A percentile compares a stretch with the other conserved stretches of the same genome.
phyloP scores from a whole-genome alignment of 1,140 invertebrate species.

The Temnothorax curvispinosus region DNA sequence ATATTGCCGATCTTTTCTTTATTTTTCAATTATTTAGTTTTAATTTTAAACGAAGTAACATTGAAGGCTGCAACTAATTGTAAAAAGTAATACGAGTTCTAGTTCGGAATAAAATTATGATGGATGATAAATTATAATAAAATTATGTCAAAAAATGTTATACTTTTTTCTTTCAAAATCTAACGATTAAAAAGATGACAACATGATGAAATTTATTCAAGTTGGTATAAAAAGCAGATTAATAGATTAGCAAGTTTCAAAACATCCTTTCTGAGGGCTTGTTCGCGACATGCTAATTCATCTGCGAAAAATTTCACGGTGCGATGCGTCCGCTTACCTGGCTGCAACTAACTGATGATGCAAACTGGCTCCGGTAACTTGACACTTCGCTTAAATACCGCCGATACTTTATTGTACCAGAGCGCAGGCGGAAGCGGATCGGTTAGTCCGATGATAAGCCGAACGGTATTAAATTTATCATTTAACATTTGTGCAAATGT shows the following conservation, averaged over 20 bases:
- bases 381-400: background rate
- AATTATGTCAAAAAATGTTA: background rate
- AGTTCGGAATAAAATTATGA: background rate
- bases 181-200: background rate
- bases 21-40: background rate
- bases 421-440: background rate
- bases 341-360: background rate
- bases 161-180: background rate
- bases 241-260: background rate
- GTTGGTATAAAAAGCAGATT: background rate
- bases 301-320: background rate
- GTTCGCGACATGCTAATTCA: background rate
- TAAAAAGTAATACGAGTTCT: background rate
- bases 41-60: background rate
- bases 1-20: background rate
- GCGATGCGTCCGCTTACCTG: background rate
- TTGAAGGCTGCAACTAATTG: background rate
- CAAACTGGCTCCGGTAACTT: background rate
- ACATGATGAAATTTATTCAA: background rate
- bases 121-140: background rate
- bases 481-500: slow-evolving; percentile 57
- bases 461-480: slow-evolving; percentile 25
- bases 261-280: background rate
- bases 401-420: background rate
- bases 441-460: background rate